These are phyloP conservation scores for Rhinella marina DNA, from an alignment of 2,797 vertebrate genomes.

Conservation along the genomic window DNA sequence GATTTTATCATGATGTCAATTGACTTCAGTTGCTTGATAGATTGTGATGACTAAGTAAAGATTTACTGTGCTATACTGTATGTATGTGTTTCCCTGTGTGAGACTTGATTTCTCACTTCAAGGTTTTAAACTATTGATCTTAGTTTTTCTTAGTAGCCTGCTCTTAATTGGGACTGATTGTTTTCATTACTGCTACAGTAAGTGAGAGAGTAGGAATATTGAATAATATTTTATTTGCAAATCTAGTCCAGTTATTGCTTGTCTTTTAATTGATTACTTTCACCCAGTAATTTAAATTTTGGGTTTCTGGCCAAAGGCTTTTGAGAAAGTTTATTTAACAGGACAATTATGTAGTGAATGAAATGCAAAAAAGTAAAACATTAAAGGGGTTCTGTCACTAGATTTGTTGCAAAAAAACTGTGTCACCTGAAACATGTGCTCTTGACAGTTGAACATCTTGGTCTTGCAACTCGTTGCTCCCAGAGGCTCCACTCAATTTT, in stretches of 20 bases:
- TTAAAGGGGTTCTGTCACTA: too few species aligned
- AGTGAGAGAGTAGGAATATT: constrained; percentile 63
- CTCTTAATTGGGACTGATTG: constrained; percentile 72
- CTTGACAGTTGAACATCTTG: too few species aligned
- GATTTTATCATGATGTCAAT: too few species aligned
- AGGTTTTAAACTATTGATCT: constrained; percentile 46
- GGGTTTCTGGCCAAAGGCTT: constrained; percentile 39
- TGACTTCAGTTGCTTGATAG: too few species aligned
- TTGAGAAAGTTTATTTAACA: neutral
- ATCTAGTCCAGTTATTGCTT: constrained; percentile 60
- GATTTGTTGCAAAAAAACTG: too few species aligned
- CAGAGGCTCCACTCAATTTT: too few species aligned
- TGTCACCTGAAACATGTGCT: too few species aligned
- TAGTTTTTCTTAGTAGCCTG: constrained; percentile 6
- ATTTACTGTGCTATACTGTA: too few species aligned
- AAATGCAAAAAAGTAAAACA: neutral
- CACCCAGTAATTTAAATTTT: constrained; percentile 57
- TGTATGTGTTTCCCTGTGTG: constrained; percentile 1
- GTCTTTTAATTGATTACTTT: constrained; percentile 61
- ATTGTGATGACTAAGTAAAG: too few species aligned
- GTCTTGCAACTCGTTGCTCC: too few species aligned
- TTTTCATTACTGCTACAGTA: constrained; percentile 68
- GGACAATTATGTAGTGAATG: constrained; percentile 29
- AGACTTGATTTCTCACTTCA: constrained; percentile 48
- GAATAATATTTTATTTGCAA: constrained; percentile 53